Percentiles rank a stretch among this genome's conserved stretches.
Conservation (phyloP, 2,113 vertebrate genomes). For the Macquaria australasica region DNA sequence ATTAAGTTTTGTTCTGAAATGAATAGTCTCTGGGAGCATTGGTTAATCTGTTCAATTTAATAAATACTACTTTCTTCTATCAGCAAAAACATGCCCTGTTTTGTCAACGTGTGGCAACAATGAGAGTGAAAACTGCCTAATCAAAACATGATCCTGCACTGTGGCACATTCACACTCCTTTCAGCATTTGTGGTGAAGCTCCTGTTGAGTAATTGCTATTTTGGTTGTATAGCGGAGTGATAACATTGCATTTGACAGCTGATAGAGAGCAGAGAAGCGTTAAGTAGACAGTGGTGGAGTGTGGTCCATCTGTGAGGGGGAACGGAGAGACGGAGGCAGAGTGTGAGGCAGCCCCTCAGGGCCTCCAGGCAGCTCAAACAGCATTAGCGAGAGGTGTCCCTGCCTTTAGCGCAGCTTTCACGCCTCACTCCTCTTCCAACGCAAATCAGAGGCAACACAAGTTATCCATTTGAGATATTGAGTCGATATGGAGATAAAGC, state of each 20-base stretch:
- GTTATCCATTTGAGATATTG: conserved; percentile 92
- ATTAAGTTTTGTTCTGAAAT: no score
- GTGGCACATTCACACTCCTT: neutral
- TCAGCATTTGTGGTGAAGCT: conserved; percentile 13
- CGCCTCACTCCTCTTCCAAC: conserved; percentile 89
- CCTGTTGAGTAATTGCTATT: conserved; percentile 59
- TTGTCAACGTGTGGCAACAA: neutral
- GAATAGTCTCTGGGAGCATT: neutral
- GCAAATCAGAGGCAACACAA: conserved; percentile 91
- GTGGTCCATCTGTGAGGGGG: conserved; percentile 72
- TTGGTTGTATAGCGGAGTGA: conserved; percentile 50
- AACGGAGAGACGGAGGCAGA: conserved; percentile 12
- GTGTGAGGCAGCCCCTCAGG: conserved; percentile 59
- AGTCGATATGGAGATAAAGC: conserved; percentile 90
- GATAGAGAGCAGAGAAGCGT: conserved; percentile 68
- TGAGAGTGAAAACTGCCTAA: conserved; percentile 17
- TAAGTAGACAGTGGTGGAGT: conserved; percentile 69
- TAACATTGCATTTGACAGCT: conserved; percentile 71
- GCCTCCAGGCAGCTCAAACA: conserved; percentile 50
- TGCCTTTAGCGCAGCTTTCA: conserved; percentile 84
- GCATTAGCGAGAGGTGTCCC: conserved; percentile 78
- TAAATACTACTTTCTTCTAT: no score
- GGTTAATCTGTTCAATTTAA: neutral
- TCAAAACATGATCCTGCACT: conserved; percentile 3
- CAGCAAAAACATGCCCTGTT: neutral